Evolutionary conservation across 2,797 vertebrate species (phyloP), one percentile per base, ranked within the genome.

Genomic region (Trematomus bernacchii): DNA sequence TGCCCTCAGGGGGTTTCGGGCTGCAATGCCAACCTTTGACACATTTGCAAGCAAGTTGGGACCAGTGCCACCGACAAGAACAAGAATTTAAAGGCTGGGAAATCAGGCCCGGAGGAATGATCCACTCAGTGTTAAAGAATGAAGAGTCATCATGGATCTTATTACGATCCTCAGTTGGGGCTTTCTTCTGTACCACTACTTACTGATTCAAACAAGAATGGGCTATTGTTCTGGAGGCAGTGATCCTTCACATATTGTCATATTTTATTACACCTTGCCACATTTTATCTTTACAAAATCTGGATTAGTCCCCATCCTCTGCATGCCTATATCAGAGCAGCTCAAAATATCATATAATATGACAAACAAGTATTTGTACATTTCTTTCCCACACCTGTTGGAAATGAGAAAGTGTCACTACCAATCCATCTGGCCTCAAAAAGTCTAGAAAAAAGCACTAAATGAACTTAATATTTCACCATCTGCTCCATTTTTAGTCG

Each of bases 21-120:
- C 60, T 75, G 74, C 79, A 40, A 44, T 60, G 70, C 30, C 62
- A 76, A 65, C 55, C 65, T 79, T 79, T 82, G 82, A 72, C 74
- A 66, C 0, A 10, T 78, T 87, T 78, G 78, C 79, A 77, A 79
- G 84, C 86, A 83, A 86, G 82, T 85, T 71, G 42, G 86, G 89
- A 72, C 85, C 58, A 15, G 79, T 58, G 51, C 62, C 27, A 37
- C 51, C 4, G 46, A 73, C 33, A 82, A 76, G 77, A 88, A 70
- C 72, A 53, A 76, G 79, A 85, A 77, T 83, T 80, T 84, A 61
- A 77, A 64, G 67, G 58, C 60, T 55, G 70, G 77, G 69, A 89
- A 89, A 86, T 79, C 69, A 66, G 15, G 40, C 71, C 75, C 74
- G 6, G 6, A 61, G 43, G 42, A 73, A 63, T 60, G 33, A 1